Base-by-base conservation (phyloP, 2,113 vertebrate species). In the Zapornia atra region DNA sequence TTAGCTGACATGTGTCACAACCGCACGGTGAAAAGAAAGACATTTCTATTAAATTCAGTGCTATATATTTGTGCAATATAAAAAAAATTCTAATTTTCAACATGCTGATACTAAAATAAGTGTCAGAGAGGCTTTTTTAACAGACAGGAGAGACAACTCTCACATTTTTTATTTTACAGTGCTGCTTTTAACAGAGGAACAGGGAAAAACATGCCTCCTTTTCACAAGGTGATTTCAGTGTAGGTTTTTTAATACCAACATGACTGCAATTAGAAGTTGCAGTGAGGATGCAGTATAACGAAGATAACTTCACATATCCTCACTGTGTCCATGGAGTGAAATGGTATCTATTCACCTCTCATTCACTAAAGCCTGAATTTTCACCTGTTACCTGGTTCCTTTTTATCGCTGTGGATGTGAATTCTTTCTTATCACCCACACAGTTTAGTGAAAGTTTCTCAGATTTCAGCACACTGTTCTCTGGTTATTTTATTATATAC, bases 281-380 rank as follows among this genome's bases (percentile, higher is more conserved):
- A 48, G n/a, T 34, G 9, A 87, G 29, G 11, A 75, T 33, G 56
- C 1, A 8, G 28, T 54, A 15, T 26, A 75, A 78, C 21, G 7
- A 90, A 75, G 18, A n/a, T 54, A 86, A 94, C 25, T 70, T 85
- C 42, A 54, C 11, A 18, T 40, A 57, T 3, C 21, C 42, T 83
- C 54, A 40, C 29, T 53, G 5, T 44, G 22, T 75, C 60, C 70
- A 34, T 14, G 31, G 51, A 69, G 19, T 40, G 54, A 94, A 82
- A 91, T 1, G 0, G 28, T n/a, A 73, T 16, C 24, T 46, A 53
- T 73, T 83, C 22, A 91, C 65, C 69, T 54, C 80, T 70, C 12
- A 29, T 54, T 87, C 70, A n/a, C 70, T 83, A 69, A 57, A 78
- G 68, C 42, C 42, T 88, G 34, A 82, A 95, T 88, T 96, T 92